These are phyloP conservation scores for Corapipo altera DNA, from an alignment of 2,113 vertebrate species.

Conservation along the genomic window DNA sequence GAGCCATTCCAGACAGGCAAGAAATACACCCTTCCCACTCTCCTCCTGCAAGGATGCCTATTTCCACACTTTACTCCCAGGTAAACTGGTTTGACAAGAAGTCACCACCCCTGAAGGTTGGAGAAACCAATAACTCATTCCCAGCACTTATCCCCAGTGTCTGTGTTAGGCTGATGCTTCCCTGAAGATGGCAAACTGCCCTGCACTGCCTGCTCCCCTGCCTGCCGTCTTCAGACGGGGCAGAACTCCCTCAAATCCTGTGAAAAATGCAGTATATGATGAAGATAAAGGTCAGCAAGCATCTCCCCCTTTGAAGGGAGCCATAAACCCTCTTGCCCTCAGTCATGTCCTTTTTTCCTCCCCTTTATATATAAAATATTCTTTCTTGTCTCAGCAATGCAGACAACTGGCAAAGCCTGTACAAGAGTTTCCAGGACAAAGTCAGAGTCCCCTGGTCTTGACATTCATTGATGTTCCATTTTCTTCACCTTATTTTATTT, in stretches of 20 bases:
- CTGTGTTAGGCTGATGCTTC: background rate
- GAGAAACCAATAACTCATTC: background rate
- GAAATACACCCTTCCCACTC: background rate
- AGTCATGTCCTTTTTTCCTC: background rate
- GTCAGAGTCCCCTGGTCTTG: background rate
- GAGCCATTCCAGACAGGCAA: background rate
- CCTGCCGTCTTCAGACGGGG: background rate
- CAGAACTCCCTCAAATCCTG: background rate
- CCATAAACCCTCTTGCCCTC: background rate
- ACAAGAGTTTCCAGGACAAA: background rate
- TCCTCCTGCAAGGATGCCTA: background rate
- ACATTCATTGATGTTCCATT: background rate
- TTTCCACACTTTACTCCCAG: background rate
- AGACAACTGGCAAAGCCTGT: background rate
- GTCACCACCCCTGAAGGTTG: background rate
- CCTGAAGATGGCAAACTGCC: background rate
- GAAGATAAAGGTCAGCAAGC: background rate
- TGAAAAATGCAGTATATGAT: rapidly evolving
- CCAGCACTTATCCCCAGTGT: background rate
- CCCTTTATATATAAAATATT: rapidly evolving
- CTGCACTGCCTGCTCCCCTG: background rate
- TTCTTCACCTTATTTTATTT: background rate
- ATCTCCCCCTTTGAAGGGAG: background rate
- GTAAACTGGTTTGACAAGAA: background rate
- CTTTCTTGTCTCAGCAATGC: background rate